Percentiles rank a stretch among this genome's conserved stretches.
phyloP scores from a whole-genome alignment of 2,888 invertebrate genomes.

The Acanthococcus lagerstroemiae region DNA sequence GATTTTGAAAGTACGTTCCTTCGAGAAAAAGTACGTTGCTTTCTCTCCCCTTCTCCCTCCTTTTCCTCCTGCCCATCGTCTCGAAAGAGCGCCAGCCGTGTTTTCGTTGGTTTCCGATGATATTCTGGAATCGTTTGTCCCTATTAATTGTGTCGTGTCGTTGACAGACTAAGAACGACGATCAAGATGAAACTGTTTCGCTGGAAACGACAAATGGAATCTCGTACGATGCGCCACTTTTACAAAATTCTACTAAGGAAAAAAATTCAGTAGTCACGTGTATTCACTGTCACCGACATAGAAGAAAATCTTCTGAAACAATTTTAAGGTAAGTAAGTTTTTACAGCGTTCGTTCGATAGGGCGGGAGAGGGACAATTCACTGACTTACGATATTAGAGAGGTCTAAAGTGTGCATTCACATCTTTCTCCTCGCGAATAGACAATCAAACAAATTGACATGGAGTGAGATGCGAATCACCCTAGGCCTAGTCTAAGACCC shows the following conservation, averaged over 20 bases:
- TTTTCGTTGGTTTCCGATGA: too few relatives aligned
- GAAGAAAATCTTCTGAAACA: constrained; percentile 22
- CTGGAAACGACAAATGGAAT: constrained; percentile 3
- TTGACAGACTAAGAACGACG: not conserved
- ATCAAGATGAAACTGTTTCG: constrained; percentile 1
- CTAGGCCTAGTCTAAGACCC: too few relatives aligned
- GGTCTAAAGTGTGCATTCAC: too few relatives aligned
- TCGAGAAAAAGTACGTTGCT: not conserved
- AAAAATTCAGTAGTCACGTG: not conserved
- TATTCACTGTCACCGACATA: constrained; percentile 5
- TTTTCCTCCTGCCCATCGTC: not conserved
- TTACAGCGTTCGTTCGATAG: too few relatives aligned
- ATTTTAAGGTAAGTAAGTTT: constrained; percentile 25
- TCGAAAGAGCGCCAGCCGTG: too few relatives aligned
- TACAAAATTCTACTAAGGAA: constrained; percentile 9
- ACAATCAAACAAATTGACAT: too few relatives aligned
- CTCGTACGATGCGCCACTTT: constrained; percentile 12
- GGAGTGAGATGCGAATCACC: too few relatives aligned
- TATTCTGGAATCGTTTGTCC: too few relatives aligned
- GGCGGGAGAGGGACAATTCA: too few relatives aligned
- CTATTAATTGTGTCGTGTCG: not conserved
- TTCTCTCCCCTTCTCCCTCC: not conserved
- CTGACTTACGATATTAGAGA: too few relatives aligned
- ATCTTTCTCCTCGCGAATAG: too few relatives aligned
- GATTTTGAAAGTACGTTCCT: not conserved